Evolutionary conservation across 92 coral and sea anemone species (phyloP).

Genomic region (Zoanthus gigantus): DNA sequence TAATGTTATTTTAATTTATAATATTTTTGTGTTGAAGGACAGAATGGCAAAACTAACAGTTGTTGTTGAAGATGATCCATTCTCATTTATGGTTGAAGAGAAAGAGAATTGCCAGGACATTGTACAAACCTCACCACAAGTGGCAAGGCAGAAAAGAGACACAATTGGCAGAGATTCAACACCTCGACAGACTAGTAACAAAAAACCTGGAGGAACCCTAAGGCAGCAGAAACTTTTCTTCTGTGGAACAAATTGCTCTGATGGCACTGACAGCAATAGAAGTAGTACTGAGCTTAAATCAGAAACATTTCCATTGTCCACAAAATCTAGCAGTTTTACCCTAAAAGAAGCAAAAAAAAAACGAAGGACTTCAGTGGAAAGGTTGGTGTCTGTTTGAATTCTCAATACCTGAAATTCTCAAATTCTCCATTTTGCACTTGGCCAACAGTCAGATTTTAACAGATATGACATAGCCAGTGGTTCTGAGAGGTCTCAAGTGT

Average conservation of each 20-base stretch:
- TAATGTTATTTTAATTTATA: neutral
- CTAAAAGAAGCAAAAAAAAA: conserved; percentile 27
- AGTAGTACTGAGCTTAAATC: neutral
- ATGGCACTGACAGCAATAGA: neutral
- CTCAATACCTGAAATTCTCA: too few relatives aligned
- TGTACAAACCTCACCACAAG: conserved; percentile 46
- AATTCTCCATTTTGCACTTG: too few relatives aligned
- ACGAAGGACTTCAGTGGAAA: conserved; percentile 31
- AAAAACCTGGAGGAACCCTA: conserved; percentile 7
- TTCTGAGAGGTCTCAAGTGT: too few relatives aligned
- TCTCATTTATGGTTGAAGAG: conserved; percentile 38
- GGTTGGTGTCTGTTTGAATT: neutral
- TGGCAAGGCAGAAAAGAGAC: neutral
- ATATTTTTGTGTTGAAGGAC: conserved; percentile 57
- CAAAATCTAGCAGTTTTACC: neutral
- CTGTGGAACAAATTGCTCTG: neutral
- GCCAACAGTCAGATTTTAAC: too few relatives aligned
- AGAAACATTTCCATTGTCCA: neutral
- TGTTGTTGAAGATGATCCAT: conserved; percentile 43
- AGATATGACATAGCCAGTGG: too few relatives aligned
- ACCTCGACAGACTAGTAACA: conserved; percentile 13
- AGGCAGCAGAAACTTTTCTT: conserved; percentile 35
- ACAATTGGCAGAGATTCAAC: neutral
- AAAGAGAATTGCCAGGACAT: conserved; percentile 59
- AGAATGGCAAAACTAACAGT: conserved; percentile 84